Conservation (phyloP, 2,888 invertebrate species). For the Octonoba sinensis region DNA sequence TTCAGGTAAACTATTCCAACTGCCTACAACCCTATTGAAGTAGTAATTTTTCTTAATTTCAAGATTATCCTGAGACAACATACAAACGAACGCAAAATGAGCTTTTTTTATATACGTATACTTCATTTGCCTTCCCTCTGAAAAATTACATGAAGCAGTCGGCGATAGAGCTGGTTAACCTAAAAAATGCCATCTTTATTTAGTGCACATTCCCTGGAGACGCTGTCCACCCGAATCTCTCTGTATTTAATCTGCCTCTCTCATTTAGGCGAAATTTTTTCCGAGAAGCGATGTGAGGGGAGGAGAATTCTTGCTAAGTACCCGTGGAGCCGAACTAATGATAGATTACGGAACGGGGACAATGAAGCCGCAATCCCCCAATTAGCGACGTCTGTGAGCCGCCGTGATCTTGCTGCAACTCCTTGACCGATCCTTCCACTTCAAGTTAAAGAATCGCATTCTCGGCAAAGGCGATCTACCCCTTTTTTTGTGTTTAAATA, state of each 20-base stretch:
- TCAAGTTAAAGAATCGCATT: too few relatives aligned
- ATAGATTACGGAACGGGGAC: background rate
- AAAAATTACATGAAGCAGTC: background rate
- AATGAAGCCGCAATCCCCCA: conserved; percentile 6
- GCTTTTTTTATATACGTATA: too few relatives aligned
- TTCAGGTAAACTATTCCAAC: too few relatives aligned
- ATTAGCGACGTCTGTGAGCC: background rate
- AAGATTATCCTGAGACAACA: too few relatives aligned
- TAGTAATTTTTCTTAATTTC: too few relatives aligned
- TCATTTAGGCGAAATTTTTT: background rate
- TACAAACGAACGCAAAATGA: too few relatives aligned
- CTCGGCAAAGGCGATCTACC: too few relatives aligned
- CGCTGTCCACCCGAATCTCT: background rate
- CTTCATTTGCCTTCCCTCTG: too few relatives aligned
- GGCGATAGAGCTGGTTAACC: too few relatives aligned
- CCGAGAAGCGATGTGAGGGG: background rate
- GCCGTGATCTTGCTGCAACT: background rate
- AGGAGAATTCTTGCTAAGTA: background rate
- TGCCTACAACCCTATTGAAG: too few relatives aligned
- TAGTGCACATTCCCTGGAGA: background rate
- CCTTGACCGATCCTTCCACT: too few relatives aligned
- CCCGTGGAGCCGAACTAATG: conserved; percentile 1
- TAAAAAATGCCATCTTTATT: background rate
- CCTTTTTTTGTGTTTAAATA: too few relatives aligned
- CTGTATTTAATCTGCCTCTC: conserved; percentile 1